These are phyloP conservation scores for Podiceps cristatus DNA, from an alignment of 2,113 vertebrate genomes.

Conservation along the genomic window DNA sequence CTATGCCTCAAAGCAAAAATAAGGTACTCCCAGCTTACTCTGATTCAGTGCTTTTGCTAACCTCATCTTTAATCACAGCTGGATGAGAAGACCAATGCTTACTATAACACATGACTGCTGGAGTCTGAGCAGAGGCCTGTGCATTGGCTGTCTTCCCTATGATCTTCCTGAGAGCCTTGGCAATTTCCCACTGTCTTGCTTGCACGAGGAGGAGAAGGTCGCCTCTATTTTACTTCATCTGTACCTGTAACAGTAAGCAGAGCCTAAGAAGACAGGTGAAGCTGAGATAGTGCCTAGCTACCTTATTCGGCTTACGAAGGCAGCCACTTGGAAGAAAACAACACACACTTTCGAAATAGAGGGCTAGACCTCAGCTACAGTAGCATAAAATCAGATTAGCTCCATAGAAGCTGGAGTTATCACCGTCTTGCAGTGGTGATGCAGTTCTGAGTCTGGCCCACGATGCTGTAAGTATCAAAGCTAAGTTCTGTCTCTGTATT, in stretches of 20 bases:
- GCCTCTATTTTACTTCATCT: not conserved
- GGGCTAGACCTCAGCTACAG: not conserved
- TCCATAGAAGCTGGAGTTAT: not conserved
- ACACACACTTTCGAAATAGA: not conserved
- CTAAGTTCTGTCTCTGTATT: not conserved
- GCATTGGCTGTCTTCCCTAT: not conserved
- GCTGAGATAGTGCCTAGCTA: not conserved
- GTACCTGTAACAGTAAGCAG: not conserved
- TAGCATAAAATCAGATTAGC: slow-evolving; percentile 35
- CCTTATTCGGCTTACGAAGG: not conserved
- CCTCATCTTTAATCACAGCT: not conserved
- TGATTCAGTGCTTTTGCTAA: not conserved
- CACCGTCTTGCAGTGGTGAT: not conserved
- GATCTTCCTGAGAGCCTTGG: not conserved
- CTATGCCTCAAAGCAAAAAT: not conserved
- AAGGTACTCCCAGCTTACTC: not conserved
- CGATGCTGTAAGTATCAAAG: not conserved
- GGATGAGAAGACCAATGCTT: not conserved
- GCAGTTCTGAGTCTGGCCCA: not conserved
- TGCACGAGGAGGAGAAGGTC: not conserved
- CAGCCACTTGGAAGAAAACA: not conserved
- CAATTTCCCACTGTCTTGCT: not conserved
- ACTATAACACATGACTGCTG: not conserved
- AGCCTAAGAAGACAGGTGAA: not conserved
- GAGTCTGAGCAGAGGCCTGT: not conserved